These are phyloP conservation scores for Diorhabda carinulata DNA, from an alignment of 1,140 invertebrate species.

Conservation along the genomic window DNA sequence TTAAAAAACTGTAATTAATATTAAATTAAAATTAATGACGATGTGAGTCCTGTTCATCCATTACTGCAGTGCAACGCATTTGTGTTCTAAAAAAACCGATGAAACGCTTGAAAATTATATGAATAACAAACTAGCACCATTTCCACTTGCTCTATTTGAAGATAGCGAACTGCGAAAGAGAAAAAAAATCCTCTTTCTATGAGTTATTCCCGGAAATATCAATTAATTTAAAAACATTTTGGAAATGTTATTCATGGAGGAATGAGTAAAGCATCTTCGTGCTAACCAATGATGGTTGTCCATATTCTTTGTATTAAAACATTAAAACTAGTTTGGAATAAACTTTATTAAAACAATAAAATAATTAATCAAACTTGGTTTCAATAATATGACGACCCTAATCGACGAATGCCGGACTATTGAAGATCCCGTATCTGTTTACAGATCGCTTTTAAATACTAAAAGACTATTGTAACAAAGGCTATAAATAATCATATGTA, in stretches of 20 bases:
- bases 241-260: conserved; percentile 39
- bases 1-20: conserved; percentile 9
- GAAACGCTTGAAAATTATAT: conserved; percentile 31
- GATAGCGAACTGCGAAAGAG: conserved; percentile 34
- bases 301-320: no score
- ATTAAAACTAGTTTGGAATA: no score
- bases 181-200: conserved; percentile 39
- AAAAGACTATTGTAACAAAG: no score
- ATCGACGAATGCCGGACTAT: no score
- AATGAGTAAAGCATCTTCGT: conserved; percentile 15
- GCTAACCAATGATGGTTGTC: neutral
- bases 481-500: no score
- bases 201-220: conserved; percentile 36
- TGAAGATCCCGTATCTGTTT: no score
- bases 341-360: no score
- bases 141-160: conserved; percentile 37
- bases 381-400: no score
- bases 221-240: conserved; percentile 29
- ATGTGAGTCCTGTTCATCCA: conserved; percentile 34
- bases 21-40: conserved; percentile 34
- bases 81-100: conserved; percentile 32
- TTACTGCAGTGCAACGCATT: conserved; percentile 36
- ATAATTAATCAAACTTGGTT: no score
- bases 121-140: conserved; percentile 36
- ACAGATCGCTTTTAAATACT: no score